A percentile compares a stretch with the other conserved stretches of the same genome.
Evolutionary conservation across 2,797 vertebrate species (phyloP).

Genomic region (Trematomus bernacchii): DNA sequence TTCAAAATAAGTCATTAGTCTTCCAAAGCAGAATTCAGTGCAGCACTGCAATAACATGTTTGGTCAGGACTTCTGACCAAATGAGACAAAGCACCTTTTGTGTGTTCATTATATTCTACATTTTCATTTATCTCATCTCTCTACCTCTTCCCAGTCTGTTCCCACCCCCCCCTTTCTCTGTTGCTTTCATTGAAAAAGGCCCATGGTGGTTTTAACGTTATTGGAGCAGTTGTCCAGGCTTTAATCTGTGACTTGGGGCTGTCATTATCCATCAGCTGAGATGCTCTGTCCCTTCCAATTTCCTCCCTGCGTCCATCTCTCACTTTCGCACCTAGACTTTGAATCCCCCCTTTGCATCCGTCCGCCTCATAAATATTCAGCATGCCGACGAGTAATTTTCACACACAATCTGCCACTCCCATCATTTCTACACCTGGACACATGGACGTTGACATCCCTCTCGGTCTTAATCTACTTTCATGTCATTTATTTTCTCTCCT

Average conservation of each 20-base stretch:
- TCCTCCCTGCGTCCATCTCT: slow-evolving; percentile 67
- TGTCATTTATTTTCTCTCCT: slow-evolving; percentile 55
- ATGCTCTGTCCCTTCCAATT: slow-evolving; percentile 78
- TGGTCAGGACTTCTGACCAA: slow-evolving; percentile 3
- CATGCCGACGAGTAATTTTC: slow-evolving; percentile 58
- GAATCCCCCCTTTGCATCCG: slow-evolving; percentile 55
- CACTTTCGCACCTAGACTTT: slow-evolving; percentile 60
- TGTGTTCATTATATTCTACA: slow-evolving; percentile 15
- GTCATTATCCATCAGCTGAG: slow-evolving; percentile 79
- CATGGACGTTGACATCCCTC: slow-evolving; percentile 71
- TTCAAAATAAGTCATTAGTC: not conserved
- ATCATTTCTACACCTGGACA: slow-evolving; percentile 75
- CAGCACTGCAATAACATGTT: slow-evolving; percentile 15
- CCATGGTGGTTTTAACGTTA: slow-evolving; percentile 62
- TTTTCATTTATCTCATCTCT: slow-evolving; percentile 25
- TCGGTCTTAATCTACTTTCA: slow-evolving; percentile 66
- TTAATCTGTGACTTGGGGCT: slow-evolving; percentile 74
- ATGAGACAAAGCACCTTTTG: slow-evolving; percentile 14
- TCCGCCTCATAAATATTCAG: slow-evolving; percentile 84
- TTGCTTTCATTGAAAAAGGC: slow-evolving; percentile 54
- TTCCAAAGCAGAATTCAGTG: not conserved
- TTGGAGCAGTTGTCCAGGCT: slow-evolving; percentile 65
- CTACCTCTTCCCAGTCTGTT: slow-evolving; percentile 6
- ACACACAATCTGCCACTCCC: slow-evolving; percentile 60
- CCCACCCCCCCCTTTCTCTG: not conserved